Base-by-base conservation (phyloP, 2,888 invertebrate species). In the Cephalotes varians region DNA sequence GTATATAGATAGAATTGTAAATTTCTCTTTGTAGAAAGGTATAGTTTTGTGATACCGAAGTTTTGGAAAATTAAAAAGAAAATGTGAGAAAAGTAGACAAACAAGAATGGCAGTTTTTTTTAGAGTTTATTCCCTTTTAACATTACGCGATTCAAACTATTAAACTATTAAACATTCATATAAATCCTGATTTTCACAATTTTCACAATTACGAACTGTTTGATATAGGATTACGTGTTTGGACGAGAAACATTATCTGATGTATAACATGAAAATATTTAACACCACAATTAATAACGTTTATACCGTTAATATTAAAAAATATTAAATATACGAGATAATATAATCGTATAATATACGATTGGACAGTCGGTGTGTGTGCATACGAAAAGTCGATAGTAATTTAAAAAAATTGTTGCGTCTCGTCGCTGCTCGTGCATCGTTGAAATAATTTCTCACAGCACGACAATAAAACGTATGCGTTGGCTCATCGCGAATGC, bases 281-380 rank as follows among this genome's bases (percentile, higher is more conserved):
- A 28, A 65, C 28, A 31, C 18, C 28, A 64, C 25, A 65, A 65
- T 47, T 40, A 40, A 40, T 40, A 40, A 65, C 28, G 9, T 44
- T 47, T 65, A 28, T 44, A 25, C 1, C 25, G 44, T 28, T n/a
- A n/a, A n/a, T n/a, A n/a, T 65, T 18, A 3, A 47, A 47, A 65
- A 65, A 65, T 47, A 44, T 65, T 44, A 65, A 28, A 65, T 9
- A 25, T 64, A 25, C n/a, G n/a, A n/a, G n/a, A n/a, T n/a, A n/a
- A n/a, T n/a, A n/a, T n/a, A n/a, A n/a, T n/a, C n/a, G n/a, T n/a
- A n/a, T n/a, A n/a, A n/a, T 9, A 28, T 28, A 47, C 21, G 12
- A 44, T 28, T 28, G 18, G 47, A 47, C 31, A 65, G 28, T 44
- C 47, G 44, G 47, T 28, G 40, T 12, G 3, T 15, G 12, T 12